Conservation (phyloP, 2,797 vertebrate genomes). For the Schizopygopsis pylzovi region DNA sequence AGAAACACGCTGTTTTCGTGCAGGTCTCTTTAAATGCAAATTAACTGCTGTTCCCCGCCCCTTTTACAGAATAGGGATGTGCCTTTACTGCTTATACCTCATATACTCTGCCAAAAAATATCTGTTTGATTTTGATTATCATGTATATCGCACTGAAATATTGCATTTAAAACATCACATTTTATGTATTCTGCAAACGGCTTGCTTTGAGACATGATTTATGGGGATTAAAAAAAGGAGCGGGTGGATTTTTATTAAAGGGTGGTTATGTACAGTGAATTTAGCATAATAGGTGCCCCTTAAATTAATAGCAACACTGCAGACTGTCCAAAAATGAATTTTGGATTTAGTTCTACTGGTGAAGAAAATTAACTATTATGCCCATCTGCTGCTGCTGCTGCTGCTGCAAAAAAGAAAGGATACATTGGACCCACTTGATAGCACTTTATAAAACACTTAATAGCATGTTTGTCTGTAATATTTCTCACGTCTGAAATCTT, state of each 20-base stretch:
- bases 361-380: not conserved
- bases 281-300: not conserved
- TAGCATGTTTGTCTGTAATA: constrained; percentile 26
- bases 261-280: not conserved
- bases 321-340: not conserved
- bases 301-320: not conserved
- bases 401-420: not conserved
- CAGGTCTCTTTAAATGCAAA: not conserved
- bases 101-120: not conserved
- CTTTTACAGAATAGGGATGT: not conserved
- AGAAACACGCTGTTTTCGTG: not conserved
- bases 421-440: not conserved
- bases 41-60: not conserved
- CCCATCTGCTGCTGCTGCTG: not conserved
- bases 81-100: not conserved
- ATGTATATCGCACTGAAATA: not conserved
- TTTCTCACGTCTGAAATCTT: constrained; percentile 21
- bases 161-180: not conserved
- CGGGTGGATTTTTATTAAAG: not conserved
- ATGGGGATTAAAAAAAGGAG: not conserved
- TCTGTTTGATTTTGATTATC: not conserved
- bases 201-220: not conserved
- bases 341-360: not conserved
- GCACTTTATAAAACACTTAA: not conserved
- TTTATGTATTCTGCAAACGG: not conserved